Conservation (phyloP, 2,113 vertebrate species). For the Dromaius novaehollandiae region DNA sequence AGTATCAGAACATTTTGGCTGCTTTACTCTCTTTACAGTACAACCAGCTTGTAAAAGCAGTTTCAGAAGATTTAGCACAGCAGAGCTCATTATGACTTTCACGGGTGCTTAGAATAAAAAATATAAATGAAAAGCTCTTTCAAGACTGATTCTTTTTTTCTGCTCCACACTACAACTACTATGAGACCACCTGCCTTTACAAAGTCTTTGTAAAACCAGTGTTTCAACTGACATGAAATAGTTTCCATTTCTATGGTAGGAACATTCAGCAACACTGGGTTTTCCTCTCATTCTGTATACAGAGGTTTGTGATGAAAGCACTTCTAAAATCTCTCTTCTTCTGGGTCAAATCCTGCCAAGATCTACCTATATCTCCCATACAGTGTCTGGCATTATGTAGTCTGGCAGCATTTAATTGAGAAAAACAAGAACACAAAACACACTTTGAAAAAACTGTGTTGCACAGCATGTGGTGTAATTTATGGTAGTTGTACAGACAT, state of each 20-base stretch:
- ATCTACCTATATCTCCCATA: neutral
- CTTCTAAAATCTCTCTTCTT: neutral
- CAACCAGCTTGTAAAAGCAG: neutral
- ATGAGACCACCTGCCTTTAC: neutral
- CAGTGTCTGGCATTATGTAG: neutral
- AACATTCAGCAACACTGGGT: neutral
- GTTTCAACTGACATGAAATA: neutral
- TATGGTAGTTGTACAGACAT: neutral
- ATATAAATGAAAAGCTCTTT: neutral
- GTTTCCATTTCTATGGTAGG: neutral
- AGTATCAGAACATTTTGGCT: slow-evolving; percentile 1
- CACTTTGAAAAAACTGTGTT: neutral
- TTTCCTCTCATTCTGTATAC: neutral
- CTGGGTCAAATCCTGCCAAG: neutral
- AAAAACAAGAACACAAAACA: slow-evolving; percentile 31
- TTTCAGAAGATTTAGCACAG: slow-evolving; percentile 15
- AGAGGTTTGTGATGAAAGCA: neutral
- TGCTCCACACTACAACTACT: neutral
- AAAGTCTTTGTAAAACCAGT: neutral
- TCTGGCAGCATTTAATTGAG: neutral
- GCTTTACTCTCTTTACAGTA: slow-evolving; percentile 39
- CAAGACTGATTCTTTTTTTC: neutral
- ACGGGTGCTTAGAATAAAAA: neutral
- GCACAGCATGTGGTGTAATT: neutral
- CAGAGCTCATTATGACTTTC: neutral